A percentile compares a stretch with the other conserved stretches of the same genome.
Conservation (phyloP, 2,797 vertebrate species). For the Trachops cirrhosus region DNA sequence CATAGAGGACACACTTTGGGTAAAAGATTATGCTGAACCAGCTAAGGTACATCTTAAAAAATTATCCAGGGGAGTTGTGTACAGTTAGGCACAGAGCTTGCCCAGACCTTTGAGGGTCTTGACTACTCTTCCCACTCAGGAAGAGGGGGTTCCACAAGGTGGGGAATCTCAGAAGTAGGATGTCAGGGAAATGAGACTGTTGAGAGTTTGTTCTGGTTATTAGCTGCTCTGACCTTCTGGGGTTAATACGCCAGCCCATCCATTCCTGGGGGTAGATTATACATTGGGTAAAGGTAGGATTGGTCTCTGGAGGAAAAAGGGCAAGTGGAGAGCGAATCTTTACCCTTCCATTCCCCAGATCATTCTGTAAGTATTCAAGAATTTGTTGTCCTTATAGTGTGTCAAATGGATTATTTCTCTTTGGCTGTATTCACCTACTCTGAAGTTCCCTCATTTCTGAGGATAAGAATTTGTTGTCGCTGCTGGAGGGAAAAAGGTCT, state of each 20-base stretch:
- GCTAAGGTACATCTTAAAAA: not conserved
- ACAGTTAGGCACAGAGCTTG: not conserved
- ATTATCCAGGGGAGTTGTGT: not conserved
- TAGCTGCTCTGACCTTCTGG: not conserved
- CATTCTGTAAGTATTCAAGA: not conserved
- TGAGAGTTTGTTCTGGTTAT: not conserved
- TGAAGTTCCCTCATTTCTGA: not conserved
- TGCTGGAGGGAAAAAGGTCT: not conserved
- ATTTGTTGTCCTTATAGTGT: not conserved
- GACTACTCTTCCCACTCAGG: not conserved
- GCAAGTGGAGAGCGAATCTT: not conserved
- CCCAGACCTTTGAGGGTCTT: rapidly evolving
- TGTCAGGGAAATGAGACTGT: not conserved
- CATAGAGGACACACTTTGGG: not conserved
- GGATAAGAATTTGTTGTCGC: not conserved
- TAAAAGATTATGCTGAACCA: not conserved
- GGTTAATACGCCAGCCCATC: not conserved
- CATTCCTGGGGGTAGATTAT: not conserved
- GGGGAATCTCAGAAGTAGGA: not conserved
- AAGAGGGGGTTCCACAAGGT: not conserved
- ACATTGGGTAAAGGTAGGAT: not conserved
- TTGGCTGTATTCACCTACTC: not conserved
- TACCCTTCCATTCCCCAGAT: not conserved
- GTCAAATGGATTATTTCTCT: not conserved
- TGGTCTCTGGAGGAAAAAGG: not conserved